These are phyloP conservation scores for Pseudomyrmex gracilis DNA, from an alignment of 1,140 invertebrate genomes.

Conservation along the genomic window DNA sequence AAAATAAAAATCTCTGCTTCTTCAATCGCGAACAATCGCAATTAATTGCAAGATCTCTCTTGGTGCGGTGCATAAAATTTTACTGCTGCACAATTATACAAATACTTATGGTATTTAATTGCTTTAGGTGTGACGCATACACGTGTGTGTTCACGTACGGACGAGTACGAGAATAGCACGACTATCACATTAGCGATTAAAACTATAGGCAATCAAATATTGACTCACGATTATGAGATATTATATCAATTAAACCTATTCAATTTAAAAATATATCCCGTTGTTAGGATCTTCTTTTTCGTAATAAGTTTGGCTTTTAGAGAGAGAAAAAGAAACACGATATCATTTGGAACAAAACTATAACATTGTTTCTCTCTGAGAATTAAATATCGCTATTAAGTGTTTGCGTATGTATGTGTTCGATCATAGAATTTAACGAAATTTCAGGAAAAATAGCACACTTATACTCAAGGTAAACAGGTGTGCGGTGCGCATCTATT, in stretches of 20 bases:
- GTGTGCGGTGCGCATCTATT: constrained; percentile 80
- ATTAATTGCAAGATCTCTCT: constrained; percentile 30
- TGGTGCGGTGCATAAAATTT: constrained; percentile 65
- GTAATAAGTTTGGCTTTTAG: neutral
- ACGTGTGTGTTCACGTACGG: neutral
- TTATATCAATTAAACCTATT: constrained; percentile 11
- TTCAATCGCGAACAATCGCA: constrained; percentile 58
- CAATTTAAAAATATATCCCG: neutral
- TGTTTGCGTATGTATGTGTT: neutral
- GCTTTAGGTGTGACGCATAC: constrained; percentile 64
- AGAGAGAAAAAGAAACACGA: neutral
- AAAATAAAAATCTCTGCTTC: constrained; percentile 58
- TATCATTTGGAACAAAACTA: too few species aligned
- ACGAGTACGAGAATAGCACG: constrained; percentile 41
- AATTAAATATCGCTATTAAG: neutral
- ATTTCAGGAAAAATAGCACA: neutral
- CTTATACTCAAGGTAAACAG: constrained; percentile 83
- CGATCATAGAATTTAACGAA: neutral
- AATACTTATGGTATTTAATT: constrained; percentile 73
- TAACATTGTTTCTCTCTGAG: neutral
- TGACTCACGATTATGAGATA: neutral
- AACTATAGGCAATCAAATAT: constrained; percentile 11
- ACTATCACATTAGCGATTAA: constrained; percentile 39
- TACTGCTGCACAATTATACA: constrained; percentile 59
- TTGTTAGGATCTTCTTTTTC: neutral